These are phyloP conservation scores for Mormyrops attenuatus DNA, from an alignment of 2,797 vertebrate genomes.

Conservation along the genomic window DNA sequence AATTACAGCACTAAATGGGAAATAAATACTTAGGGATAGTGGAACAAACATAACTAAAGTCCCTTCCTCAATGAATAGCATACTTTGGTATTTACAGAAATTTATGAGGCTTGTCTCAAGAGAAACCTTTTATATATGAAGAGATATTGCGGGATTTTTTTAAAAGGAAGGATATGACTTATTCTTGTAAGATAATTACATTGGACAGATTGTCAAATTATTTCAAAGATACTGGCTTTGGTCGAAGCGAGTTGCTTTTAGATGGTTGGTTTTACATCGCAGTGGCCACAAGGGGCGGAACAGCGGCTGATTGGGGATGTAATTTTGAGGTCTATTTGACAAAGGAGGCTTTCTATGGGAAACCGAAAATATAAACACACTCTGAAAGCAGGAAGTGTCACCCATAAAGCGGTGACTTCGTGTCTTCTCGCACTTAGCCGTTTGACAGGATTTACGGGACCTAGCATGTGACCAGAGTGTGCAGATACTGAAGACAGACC, in stretches of 20 bases:
- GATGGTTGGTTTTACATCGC: neutral
- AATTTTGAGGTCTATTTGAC: neutral
- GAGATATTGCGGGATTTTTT: neutral
- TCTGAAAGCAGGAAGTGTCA: neutral
- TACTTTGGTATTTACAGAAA: neutral
- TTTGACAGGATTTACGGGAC: neutral
- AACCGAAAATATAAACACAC: neutral
- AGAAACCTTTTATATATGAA: neutral
- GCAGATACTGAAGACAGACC: neutral
- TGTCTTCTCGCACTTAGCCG: neutral
- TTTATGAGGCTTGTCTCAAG: neutral
- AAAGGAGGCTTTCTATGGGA: neutral
- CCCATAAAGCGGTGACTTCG: neutral
- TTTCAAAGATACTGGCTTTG: neutral
- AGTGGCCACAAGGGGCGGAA: neutral
- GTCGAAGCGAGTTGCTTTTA: neutral
- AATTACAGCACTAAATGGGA: neutral
- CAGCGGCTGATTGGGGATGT: neutral
- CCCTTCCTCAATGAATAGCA: neutral
- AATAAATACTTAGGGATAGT: neutral
- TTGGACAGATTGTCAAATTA: neutral
- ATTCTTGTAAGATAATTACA: neutral
- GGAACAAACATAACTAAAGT: neutral
- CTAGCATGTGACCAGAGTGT: neutral
- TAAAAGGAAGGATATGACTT: neutral